Evolutionary conservation across 2,888 invertebrate genomes (phyloP).

Genomic region (Parnassius mnemosyne): DNA sequence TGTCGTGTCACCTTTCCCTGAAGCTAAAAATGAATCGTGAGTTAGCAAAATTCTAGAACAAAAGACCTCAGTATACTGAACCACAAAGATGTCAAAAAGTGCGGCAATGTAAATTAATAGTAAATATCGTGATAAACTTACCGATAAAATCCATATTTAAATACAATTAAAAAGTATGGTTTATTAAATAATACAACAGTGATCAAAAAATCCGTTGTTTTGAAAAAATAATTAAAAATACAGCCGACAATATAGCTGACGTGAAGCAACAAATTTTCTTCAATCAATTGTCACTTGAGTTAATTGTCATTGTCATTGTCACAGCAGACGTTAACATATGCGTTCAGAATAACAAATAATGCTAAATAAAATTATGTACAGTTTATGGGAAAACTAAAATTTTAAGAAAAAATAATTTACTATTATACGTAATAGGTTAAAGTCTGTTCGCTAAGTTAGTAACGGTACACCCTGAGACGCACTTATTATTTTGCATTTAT

Average conservation of each 20-base stretch:
- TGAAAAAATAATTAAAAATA: constrained; percentile 71
- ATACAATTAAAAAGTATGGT: constrained; percentile 34
- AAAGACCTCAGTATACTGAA: constrained; percentile 55
- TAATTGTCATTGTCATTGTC: constrained; percentile 34
- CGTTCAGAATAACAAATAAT: neutral
- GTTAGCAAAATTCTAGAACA: constrained; percentile 76
- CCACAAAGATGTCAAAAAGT: constrained; percentile 49
- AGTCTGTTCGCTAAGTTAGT: too few species aligned
- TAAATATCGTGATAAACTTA: constrained; percentile 42
- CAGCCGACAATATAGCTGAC: constrained; percentile 63
- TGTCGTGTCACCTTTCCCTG: constrained; percentile 78
- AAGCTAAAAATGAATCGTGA: constrained; percentile 73
- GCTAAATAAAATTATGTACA: too few species aligned
- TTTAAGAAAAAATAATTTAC: too few species aligned
- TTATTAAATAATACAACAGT: constrained; percentile 45
- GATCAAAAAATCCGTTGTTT: constrained; percentile 53
- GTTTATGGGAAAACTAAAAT: too few species aligned
- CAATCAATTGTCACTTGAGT: constrained; percentile 35
- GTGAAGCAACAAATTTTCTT: constrained; percentile 71
- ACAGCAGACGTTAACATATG: constrained; percentile 27
- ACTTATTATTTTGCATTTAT: too few species aligned
- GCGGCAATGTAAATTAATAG: constrained; percentile 17
- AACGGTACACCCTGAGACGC: too few species aligned
- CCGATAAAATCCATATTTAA: constrained; percentile 71
- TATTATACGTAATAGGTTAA: too few species aligned